Conservation (phyloP, 1,140 invertebrate species). For the Pollicipes pollicipes region DNA sequence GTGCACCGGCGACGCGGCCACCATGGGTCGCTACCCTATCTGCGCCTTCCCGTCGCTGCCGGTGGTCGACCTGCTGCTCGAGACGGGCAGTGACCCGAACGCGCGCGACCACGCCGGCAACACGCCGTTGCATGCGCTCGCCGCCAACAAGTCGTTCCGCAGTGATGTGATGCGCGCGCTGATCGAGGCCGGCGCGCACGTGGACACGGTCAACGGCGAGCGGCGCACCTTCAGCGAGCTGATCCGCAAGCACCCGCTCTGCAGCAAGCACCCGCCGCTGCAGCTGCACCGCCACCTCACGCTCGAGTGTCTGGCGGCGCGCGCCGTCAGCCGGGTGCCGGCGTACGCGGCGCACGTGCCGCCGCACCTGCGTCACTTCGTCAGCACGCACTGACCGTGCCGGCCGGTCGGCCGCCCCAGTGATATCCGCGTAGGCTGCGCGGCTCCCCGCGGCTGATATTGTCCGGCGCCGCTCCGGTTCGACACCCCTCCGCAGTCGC, state of each 20-base stretch:
- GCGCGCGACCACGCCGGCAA: constrained; percentile 55
- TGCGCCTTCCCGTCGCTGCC: constrained; percentile 53
- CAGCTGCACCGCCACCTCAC: not conserved
- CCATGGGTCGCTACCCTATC: constrained; percentile 47
- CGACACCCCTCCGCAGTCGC: not conserved
- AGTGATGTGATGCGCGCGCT: constrained; percentile 44
- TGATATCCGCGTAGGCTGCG: no score
- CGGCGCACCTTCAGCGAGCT: constrained; percentile 45
- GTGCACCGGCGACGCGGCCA: constrained; percentile 38
- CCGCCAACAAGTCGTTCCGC: constrained; percentile 37
- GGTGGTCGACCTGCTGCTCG: constrained; percentile 54
- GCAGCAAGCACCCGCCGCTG: constrained; percentile 1
- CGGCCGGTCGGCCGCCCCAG: not conserved
- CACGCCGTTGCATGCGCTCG: constrained; percentile 60
- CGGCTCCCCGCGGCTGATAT: not conserved
- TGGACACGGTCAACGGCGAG: constrained; percentile 64
- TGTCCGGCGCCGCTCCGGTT: not conserved
- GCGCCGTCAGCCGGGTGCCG: not conserved
- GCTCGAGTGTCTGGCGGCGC: not conserved
- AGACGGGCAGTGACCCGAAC: constrained; percentile 62
- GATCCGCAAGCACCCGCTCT: not conserved
- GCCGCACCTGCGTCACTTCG: not conserved
- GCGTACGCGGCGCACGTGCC: not conserved
- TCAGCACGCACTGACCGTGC: not conserved
- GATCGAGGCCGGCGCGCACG: constrained; percentile 58